Conservation (phyloP, 2,113 vertebrate species). For the Cariama cristata region DNA sequence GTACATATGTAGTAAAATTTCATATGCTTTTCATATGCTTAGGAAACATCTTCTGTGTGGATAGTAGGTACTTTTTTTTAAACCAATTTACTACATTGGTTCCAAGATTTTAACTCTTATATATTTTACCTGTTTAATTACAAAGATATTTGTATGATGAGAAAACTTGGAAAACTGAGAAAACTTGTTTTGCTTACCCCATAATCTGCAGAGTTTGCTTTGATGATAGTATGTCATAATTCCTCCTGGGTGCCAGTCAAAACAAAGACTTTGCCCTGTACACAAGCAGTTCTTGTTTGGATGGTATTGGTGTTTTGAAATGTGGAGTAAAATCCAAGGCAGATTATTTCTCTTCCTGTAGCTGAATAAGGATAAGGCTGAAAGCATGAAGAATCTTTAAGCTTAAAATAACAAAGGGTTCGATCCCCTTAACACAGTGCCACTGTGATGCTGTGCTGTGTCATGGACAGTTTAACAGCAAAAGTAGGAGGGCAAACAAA, state of each 20-base stretch:
- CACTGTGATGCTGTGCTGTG: not conserved
- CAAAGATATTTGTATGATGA: not conserved
- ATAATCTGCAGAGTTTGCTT: constrained; percentile 33
- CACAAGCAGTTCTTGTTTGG: constrained; percentile 58
- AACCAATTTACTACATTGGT: not conserved
- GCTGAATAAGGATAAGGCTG: constrained; percentile 8
- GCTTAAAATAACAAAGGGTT: not conserved
- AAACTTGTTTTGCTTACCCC: constrained; percentile 25
- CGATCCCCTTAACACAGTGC: not conserved
- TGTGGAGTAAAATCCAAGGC: constrained; percentile 41
- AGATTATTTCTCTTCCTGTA: not conserved
- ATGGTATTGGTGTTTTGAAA: constrained; percentile 58
- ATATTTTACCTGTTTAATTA: not conserved
- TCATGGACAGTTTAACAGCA: not conserved
- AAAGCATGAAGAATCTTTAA: not conserved
- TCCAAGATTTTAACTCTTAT: not conserved
- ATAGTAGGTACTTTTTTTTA: not conserved
- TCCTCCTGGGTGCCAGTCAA: constrained; percentile 45
- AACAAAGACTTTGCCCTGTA: constrained; percentile 58
- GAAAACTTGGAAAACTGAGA: constrained; percentile 34
- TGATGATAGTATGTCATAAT: constrained; percentile 60
- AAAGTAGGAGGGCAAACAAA: not conserved
- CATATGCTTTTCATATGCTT: not conserved
- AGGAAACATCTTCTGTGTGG: not conserved
- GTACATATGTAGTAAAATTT: not conserved